A percentile compares a stretch with the other conserved stretches of the same genome.
Conservation (phyloP, 2,888 invertebrate species). For the Phymatocera aterrima region DNA sequence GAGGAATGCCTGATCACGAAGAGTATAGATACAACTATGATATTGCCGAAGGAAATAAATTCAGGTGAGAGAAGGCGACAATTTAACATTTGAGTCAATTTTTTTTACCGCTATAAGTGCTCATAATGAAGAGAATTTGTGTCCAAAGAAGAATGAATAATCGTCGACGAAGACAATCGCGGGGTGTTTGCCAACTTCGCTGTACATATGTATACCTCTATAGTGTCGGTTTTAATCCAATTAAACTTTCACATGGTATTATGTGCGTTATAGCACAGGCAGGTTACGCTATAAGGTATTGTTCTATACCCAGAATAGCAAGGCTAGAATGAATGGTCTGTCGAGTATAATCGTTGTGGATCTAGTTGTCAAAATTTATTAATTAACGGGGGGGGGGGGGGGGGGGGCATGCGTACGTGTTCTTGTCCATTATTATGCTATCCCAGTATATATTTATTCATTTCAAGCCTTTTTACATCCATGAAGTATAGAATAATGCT, state of each 20-base stretch:
- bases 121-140: background rate
- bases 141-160: too few relatives aligned
- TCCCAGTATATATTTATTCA: background rate
- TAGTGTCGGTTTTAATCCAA: constrained; percentile 7
- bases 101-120: background rate
- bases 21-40: too few relatives aligned
- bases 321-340: constrained; percentile 40
- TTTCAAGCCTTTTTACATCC: constrained; percentile 8
- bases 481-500: background rate
- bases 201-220: constrained; percentile 6
- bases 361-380: constrained; percentile 40
- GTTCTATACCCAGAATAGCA: constrained; percentile 27
- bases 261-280: background rate
- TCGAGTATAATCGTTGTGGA: constrained; percentile 5
- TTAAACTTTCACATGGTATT: constrained; percentile 37
- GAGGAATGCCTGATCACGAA: too few relatives aligned
- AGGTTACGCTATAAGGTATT: constrained; percentile 15
- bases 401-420: background rate
- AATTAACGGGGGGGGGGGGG: too few relatives aligned
- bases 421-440: constrained; percentile 19
- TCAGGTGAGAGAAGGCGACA: too few relatives aligned
- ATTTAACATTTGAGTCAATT: too few relatives aligned
- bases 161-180: too few relatives aligned
- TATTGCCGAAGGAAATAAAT: too few relatives aligned
- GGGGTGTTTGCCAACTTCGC: constrained; percentile 1